Percentiles rank a stretch among this genome's conserved stretches.
phyloP scores from a whole-genome alignment of 2,797 vertebrate genomes.

The Pelobates cultripes region DNA sequence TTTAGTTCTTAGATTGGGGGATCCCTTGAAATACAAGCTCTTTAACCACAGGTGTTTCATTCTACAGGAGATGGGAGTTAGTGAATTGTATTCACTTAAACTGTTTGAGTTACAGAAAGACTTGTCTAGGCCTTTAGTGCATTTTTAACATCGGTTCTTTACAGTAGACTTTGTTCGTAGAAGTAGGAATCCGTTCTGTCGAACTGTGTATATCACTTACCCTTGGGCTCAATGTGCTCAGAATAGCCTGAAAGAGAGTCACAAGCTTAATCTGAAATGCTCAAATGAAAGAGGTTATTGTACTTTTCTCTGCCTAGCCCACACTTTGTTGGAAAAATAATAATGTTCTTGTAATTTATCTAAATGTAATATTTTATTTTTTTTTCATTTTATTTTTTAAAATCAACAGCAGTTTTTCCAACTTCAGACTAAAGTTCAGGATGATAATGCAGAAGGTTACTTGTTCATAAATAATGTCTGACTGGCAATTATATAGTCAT shows the following conservation, averaged over 20 bases:
- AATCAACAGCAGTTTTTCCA: constrained; percentile 52
- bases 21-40: too few species aligned
- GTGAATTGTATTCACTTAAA: too few species aligned
- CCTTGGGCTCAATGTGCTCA: constrained; percentile 51
- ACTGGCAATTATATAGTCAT: background rate
- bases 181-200: constrained; percentile 65
- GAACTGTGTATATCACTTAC: constrained; percentile 54
- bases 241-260: constrained; percentile 59
- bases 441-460: constrained; percentile 55
- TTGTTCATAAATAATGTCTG: constrained; percentile 47
- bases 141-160: constrained; percentile 15
- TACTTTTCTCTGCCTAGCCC: constrained; percentile 37
- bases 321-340: constrained; percentile 48
- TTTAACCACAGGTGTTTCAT: too few species aligned
- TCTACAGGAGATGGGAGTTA: too few species aligned
- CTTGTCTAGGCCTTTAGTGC: background rate
- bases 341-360: constrained; percentile 18
- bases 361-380: constrained; percentile 45
- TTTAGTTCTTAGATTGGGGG: too few species aligned
- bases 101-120: too few species aligned
- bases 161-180: constrained; percentile 53
- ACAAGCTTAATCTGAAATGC: constrained; percentile 57
- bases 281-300: constrained; percentile 63
- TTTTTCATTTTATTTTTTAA: constrained; percentile 54
- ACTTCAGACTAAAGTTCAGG: constrained; percentile 39